phyloP scores from a whole-genome alignment of 64 coral and sea anemone genomes.

The Hydrozoanthus tunicans region DNA sequence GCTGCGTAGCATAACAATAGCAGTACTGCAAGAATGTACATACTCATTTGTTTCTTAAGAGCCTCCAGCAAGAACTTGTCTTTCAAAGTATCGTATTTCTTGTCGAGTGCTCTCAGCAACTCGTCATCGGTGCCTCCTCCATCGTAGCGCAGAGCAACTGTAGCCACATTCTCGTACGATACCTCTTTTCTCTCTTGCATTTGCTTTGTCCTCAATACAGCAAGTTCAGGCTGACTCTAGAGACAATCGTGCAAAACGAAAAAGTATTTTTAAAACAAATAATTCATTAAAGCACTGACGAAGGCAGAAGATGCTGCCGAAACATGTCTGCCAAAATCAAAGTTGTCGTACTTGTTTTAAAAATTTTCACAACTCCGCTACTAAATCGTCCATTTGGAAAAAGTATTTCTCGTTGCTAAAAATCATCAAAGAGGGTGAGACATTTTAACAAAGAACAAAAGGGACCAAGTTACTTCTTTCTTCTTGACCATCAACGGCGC shows the following conservation, averaged over 20 bases:
- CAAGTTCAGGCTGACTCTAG: constrained; percentile 74
- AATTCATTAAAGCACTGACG: background rate
- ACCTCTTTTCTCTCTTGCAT: constrained; percentile 72
- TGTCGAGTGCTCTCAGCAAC: constrained; percentile 79
- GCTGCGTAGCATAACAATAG: too few relatives aligned
- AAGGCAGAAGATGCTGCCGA: background rate
- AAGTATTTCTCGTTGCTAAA: too few relatives aligned
- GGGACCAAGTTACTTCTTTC: too few relatives aligned
- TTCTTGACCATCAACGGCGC: too few relatives aligned
- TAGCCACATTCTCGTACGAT: constrained; percentile 81
- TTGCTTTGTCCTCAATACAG: constrained; percentile 53
- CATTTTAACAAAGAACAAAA: too few relatives aligned
- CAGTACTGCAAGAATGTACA: background rate
- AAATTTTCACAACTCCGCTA: too few relatives aligned
- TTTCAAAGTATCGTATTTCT: constrained; percentile 94
- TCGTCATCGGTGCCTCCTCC: constrained; percentile 87
- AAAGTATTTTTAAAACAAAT: background rate
- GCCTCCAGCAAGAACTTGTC: constrained; percentile 94
- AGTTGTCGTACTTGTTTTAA: too few relatives aligned
- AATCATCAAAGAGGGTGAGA: too few relatives aligned
- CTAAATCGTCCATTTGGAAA: too few relatives aligned
- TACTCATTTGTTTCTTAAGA: constrained; percentile 94
- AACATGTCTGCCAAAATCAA: too few relatives aligned
- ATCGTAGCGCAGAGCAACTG: constrained; percentile 82
- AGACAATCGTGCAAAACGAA: background rate